Base-by-base conservation (phyloP, 2,113 vertebrate genomes). In the Cromileptes altivelis region DNA sequence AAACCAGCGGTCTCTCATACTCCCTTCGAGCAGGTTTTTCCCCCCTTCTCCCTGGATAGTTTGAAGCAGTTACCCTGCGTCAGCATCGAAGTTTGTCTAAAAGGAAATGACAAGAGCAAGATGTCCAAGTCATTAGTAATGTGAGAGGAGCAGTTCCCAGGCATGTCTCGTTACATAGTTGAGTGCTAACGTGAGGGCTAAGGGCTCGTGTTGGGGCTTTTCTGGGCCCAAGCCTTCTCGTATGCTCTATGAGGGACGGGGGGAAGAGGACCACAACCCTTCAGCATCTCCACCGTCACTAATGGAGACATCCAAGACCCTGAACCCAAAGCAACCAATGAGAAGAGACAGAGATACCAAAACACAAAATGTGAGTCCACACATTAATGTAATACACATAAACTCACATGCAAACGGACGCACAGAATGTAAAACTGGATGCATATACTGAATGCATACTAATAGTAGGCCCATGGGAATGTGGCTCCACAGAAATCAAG, bases 91-190 rank as follows among this genome's bases (percentile, higher is more conserved):
- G 87, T 86, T 88, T 88, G 79, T 85, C 74, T 92, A 84, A 94
- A 58, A 91, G 86, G 85, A 93, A 94, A 92, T 89, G 88, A 92
- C 92, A 92, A 89, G 88, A 84, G 72, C 91, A 94, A 93, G 89
- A 93, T 94, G 91, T 94, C 91, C 82, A 91, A 94, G 90, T 88
- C 89, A 93, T 93, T 92, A 94, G 93, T 90, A 91, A 94, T 81
- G 68, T 86, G 91, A 94, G 91, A 92, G 72, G 81, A 90, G 91
- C 84, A 19, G 75, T 93, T 91, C 91, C 84, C 91, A 91, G 91
- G 84, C 91, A 88, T 85, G 88, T 89, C 85, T 87, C 63, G 69
- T 89, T 91, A 87, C 89, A 88, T 88, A 91, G 82, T 6, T 82
- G 78, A 89, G 84, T 75, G 84, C 89, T 89, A 88, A 89, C 78